phyloP scores from a whole-genome alignment of 2,888 invertebrate species.

The Ceraclea dissimilis region DNA sequence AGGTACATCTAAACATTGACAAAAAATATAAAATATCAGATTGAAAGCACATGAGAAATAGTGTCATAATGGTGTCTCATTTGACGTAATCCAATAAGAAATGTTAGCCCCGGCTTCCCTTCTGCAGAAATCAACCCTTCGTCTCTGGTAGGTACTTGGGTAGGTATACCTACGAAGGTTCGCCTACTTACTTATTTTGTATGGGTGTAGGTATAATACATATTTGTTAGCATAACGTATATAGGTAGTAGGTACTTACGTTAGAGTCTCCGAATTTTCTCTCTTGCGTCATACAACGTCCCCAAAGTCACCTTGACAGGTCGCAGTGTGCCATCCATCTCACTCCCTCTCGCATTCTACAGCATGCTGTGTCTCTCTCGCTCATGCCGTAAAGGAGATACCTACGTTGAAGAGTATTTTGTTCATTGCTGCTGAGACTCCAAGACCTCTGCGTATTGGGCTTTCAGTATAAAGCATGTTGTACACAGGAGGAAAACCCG shows the following conservation, averaged over 20 bases:
- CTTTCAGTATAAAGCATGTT: slow-evolving; percentile 11
- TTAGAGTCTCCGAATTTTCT: not conserved
- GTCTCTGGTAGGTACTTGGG: too few relatives aligned
- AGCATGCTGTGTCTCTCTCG: slow-evolving; percentile 11
- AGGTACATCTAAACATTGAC: too few relatives aligned
- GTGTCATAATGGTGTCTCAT: too few relatives aligned
- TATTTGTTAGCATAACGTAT: too few relatives aligned
- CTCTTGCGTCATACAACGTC: slow-evolving; percentile 21
- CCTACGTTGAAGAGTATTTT: slow-evolving; percentile 5
- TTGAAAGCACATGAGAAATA: too few relatives aligned
- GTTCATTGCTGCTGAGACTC: slow-evolving; percentile 19
- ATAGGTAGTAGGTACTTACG: not conserved
- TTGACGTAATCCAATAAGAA: too few relatives aligned
- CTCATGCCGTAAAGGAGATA: not conserved
- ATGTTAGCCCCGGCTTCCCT: too few relatives aligned
- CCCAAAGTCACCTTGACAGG: slow-evolving; percentile 25
- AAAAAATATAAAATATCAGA: too few relatives aligned
- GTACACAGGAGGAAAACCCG: slow-evolving; percentile 14
- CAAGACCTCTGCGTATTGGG: slow-evolving; percentile 18
- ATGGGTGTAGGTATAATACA: too few relatives aligned
- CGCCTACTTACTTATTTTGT: too few relatives aligned
- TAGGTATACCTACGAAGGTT: too few relatives aligned
- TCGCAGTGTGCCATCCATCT: slow-evolving; percentile 6
- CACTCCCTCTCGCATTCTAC: slow-evolving; percentile 1
- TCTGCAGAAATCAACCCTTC: too few relatives aligned